Percentiles rank a stretch among this genome's conserved stretches.
Evolutionary conservation across 2,888 invertebrate genomes (phyloP).

Genomic region (Notocelia uddmanniana): DNA sequence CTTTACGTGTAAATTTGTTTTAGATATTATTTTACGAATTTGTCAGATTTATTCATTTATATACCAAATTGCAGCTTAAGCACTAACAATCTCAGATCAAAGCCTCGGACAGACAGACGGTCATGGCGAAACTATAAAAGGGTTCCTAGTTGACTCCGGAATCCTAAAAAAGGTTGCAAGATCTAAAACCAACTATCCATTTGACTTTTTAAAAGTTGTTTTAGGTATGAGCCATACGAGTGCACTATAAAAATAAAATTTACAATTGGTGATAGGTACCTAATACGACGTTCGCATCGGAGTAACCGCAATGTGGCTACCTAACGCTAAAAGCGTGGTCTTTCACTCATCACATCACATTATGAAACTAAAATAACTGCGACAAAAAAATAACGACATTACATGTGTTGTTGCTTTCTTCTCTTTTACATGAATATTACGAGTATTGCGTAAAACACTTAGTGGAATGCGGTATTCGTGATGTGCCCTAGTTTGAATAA

Average conservation of each 20-base stretch:
- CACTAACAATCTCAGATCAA: no score
- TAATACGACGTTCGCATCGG: neutral
- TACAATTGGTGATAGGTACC: neutral
- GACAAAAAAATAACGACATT: constrained; percentile 16
- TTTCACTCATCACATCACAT: constrained; percentile 35
- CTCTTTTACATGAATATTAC: constrained; percentile 3
- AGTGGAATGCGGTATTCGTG: neutral
- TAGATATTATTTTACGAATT: no score
- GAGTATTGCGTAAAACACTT: constrained; percentile 12
- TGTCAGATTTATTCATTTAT: no score
- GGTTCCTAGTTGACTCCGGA: no score
- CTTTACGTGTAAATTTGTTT: no score
- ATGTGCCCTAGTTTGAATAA: neutral
- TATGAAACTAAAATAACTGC: constrained; percentile 26
- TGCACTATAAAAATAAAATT: neutral
- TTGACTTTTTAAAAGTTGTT: no score
- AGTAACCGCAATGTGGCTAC: constrained; percentile 23
- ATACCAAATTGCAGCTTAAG: no score
- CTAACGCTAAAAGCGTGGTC: constrained; percentile 27
- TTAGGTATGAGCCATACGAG: no score
- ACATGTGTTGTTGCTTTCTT: constrained; percentile 33
- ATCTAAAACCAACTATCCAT: no score
- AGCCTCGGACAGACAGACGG: no score
- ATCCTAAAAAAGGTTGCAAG: no score
- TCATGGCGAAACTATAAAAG: no score